Evolutionary conservation across 2,113 vertebrate species (phyloP).

Genomic region (Nothoprocta perdicaria): DNA sequence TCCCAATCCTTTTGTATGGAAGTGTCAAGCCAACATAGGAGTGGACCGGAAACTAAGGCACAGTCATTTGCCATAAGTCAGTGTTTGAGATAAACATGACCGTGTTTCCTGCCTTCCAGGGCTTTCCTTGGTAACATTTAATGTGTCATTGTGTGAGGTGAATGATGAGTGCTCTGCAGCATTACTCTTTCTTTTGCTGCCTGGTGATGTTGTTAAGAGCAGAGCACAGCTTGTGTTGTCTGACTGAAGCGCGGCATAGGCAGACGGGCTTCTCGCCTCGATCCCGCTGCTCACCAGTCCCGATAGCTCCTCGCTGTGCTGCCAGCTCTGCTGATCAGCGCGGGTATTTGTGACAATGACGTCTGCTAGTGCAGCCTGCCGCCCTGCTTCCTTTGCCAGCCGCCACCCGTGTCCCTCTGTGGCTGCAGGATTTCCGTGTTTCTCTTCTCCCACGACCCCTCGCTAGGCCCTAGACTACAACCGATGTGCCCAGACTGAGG

Average conservation of each 20-base stretch:
- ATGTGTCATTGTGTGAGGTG: neutral
- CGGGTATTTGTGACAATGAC: neutral
- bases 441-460: neutral
- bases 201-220: neutral
- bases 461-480: neutral
- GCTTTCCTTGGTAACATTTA: neutral
- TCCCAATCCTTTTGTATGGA: neutral
- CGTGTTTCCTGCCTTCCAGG: neutral
- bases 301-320: neutral
- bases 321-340: neutral
- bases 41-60: neutral
- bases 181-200: neutral
- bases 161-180: neutral
- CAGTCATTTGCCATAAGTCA: neutral
- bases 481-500: neutral
- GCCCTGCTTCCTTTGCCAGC: neutral
- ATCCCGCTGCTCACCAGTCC: neutral
- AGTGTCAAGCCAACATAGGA: neutral
- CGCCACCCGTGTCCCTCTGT: neutral
- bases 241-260: neutral
- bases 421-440: neutral
- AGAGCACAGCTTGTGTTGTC: neutral
- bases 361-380: neutral
- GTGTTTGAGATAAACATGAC: neutral
- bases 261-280: neutral